Evolutionary conservation across 2,888 invertebrate genomes (phyloP), one percentile per base, ranked within the genome.

Genomic region (Cryptocephalus primarius): DNA sequence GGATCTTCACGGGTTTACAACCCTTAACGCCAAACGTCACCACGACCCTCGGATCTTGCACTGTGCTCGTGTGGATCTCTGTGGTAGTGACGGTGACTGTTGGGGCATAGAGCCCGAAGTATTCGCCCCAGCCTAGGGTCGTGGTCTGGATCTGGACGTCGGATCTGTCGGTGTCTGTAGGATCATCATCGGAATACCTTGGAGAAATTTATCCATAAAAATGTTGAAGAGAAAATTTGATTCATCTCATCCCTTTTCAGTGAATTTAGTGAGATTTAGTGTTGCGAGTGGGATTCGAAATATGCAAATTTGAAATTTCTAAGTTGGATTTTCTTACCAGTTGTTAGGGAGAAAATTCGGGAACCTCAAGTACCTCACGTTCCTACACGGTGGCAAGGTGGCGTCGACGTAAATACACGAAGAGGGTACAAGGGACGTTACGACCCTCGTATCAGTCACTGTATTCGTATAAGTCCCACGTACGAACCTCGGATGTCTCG

Each of bases 1-100:
- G 70, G 43, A 70, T 53, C 34, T 53, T 54, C 14, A 64, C 56
- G 9, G 71, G 71, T 44, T 59, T 62, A 48, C 71, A 71, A n/a
- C 69, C 69, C 48, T 62, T 63, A 8, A 71, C 63, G 10, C 69
- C 66, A 54, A 68, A 71, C 8, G 69, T 70, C 22, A 71, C 66
- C 6, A 67, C 62, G 1, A 65, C 61, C 39, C 60, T 53, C 1
- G 68, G 67, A 55, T 70, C 67, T 45, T 58, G 43, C 8, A 63
- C 57, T 2, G 62, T 62, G 6, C 63, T 59, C 4, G 67, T 66
- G 44, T 59, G 49, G 4, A 64, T 34, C 39, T 60, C 49, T 1
- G 62, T 59, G 33, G 59, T 51, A 3, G 64, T 67, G 11, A 65
- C 58, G 8, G 70, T 70, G 9, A 67, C 61, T 4, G 68, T 69